Evolutionary conservation across 2,797 vertebrate species (phyloP), one percentile per base, ranked within the genome.

Genomic region (Lindbergichthys nudifrons): DNA sequence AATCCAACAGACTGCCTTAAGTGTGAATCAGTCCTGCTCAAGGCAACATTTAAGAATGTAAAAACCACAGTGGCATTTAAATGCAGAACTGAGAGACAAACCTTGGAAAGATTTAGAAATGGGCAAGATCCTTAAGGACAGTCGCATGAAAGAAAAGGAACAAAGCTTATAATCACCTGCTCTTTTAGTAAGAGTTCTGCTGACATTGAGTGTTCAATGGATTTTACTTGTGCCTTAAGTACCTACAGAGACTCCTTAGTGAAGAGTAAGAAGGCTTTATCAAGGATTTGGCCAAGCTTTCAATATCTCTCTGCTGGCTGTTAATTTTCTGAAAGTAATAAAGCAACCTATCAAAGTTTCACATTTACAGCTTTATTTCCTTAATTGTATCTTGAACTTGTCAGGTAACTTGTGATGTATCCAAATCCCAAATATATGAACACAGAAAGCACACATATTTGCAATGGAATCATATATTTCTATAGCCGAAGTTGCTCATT

Each of bases 201-300:
- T 89, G 85, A 83, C 85, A 84, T 48, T 66, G 79, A 87, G 56
- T 56, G 65, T 81, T 90, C 67, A 78, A 73, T 71, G 72, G 75
- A 86, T 82, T 83, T 81, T 65, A 70, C 81, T 81, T 72, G 59
- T 65, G 76, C 59, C 60, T 72, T 65, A 63, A 82, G 67, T 56
- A 75, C 74, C 76, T 74, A 48, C 41, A 73, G 67, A 71, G 45
- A 74, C 26, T 77, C 72, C 70, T 76, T 56, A 73, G 70, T 62
- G 69, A 74, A 80, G 72, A 73, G 47, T 75, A 76, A 68, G 23
- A 58, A 51, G 80, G 48, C 23, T 80, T 82, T 79, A 80, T 84
- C 21, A 62, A 82, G 70, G 83, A 81, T 81, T 83, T 76, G 26
- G 13, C 50, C 45, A 60, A 62, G 46, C 62, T 72, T 74, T 77